Base-by-base conservation (phyloP, 2,797 vertebrate species). In the Falco naumanni region DNA sequence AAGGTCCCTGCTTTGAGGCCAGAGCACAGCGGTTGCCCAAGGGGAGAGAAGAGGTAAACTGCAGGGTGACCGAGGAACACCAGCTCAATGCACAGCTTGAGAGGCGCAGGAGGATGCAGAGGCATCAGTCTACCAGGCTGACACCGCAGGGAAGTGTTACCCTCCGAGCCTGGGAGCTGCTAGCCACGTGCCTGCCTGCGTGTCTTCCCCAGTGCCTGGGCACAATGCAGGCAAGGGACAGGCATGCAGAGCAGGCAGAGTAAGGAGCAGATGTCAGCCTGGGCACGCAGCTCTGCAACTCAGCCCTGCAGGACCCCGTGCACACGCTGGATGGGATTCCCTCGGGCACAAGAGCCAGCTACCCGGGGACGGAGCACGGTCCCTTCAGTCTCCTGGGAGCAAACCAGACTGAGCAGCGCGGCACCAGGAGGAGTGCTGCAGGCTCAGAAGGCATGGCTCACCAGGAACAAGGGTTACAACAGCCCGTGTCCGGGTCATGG, bases 71-170 rank as follows among this genome's bases (percentile, higher is more conserved):
- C 2, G 14, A 84, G 77, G 43, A 84, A 79, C n/a, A 76, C 4
- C 17, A 76, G 26, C 34, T 59, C 20, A 65, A 15, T 6, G 11
- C 57, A 65, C 34, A 72, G 50, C 51, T 87, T 72, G 56, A 84
- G 54, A 81, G 21, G 64, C 26, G 31, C 28, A 60, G 41, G 45
- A 91, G 47, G 34, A 22, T 85, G 47, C 64, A 87, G 64, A 74
- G 29, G 33, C 33, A 72, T 54, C 15, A 3, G n/a, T 25, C 61
- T 93, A 80, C 9, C n/a, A 61, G 16, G 31, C 0, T 57, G 54
- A 68, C 2, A 7, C 25, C 2, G 4, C 2, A 68, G 33, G 41
- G 71, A 37, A 60, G 28, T 0, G 4, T 33, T n/a, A 72, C 11
- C 10, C 82, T 70, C 24, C 7, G 39, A 85, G 56, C 3, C 53